phyloP scores from a whole-genome alignment of 1,140 invertebrate genomes.

The Drosophila kikkawai region DNA sequence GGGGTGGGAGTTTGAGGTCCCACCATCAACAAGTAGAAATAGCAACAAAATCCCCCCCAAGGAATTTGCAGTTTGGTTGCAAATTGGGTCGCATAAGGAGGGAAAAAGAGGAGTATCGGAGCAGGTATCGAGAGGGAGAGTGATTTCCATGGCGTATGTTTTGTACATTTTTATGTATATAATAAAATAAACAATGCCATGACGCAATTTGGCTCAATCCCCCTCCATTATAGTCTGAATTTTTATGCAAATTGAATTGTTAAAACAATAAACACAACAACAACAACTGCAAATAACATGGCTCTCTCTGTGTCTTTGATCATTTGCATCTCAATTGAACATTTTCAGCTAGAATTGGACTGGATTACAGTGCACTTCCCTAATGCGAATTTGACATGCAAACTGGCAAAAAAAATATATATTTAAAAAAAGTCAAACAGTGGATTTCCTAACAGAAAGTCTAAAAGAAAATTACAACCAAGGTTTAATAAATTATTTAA shows the following conservation, averaged over 20 bases:
- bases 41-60: constrained; percentile 27
- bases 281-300: constrained; percentile 41
- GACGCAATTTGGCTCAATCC: constrained; percentile 56
- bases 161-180: constrained; percentile 10
- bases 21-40: constrained; percentile 46
- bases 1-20: not conserved
- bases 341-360: constrained; percentile 30
- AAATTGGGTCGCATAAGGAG: constrained; percentile 35
- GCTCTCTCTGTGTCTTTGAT: constrained; percentile 24
- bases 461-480: not conserved
- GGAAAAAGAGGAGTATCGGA: not conserved
- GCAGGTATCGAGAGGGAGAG: constrained; percentile 24
- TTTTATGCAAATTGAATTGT: constrained; percentile 60
- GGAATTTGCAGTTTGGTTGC: constrained; percentile 37
- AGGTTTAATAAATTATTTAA: not conserved
- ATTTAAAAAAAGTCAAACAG: not conserved
- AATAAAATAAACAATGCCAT: constrained; percentile 52
- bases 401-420: constrained; percentile 8
- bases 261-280: constrained; percentile 69
- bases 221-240: constrained; percentile 30
- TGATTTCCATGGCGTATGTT: constrained; percentile 33
- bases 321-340: constrained; percentile 75
- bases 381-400: constrained; percentile 61
- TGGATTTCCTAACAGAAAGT: constrained; percentile 9
- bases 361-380: constrained; percentile 60